These are phyloP conservation scores for Sisyra terminalis DNA, from an alignment of 2,888 invertebrate genomes.

Conservation along the genomic window DNA sequence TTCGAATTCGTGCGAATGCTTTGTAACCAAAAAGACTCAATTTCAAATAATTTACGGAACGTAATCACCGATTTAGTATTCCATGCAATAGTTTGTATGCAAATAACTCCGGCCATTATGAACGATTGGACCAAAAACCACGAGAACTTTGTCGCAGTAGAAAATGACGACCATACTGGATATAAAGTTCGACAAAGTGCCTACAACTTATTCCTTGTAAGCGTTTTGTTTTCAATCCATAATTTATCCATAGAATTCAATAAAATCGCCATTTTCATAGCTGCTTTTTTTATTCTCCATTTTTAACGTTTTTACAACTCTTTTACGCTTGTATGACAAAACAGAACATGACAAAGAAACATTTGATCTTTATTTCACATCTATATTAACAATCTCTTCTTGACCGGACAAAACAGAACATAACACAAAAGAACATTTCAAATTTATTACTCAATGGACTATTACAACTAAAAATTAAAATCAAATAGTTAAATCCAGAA, in stretches of 20 bases:
- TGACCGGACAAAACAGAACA: too few relatives aligned
- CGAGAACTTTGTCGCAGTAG: conserved; percentile 5
- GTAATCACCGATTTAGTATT: conserved; percentile 2
- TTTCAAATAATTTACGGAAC: not conserved
- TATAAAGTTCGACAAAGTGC: conserved; percentile 4
- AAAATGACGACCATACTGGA: conserved; percentile 4
- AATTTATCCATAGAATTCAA: not conserved
- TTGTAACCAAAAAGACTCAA: not conserved
- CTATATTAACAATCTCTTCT: too few relatives aligned
- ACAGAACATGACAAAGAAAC: too few relatives aligned
- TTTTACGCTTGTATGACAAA: too few relatives aligned
- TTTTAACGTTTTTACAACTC: not conserved
- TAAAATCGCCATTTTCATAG: too few relatives aligned
- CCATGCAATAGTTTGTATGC: conserved; percentile 5
- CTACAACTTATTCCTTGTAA: not conserved
- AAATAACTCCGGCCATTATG: conserved; percentile 3
- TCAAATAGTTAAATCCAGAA: too few relatives aligned
- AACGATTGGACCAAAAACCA: conserved; percentile 2
- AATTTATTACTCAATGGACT: too few relatives aligned
- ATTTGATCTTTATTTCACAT: too few relatives aligned
- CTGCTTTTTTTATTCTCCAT: not conserved
- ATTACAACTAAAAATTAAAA: too few relatives aligned
- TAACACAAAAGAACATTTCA: too few relatives aligned
- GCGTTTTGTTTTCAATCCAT: not conserved
- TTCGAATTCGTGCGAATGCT: conserved; percentile 2